These are phyloP conservation scores for Marmota monax DNA, from an alignment of 2,113 vertebrate genomes.

Conservation along the genomic window DNA sequence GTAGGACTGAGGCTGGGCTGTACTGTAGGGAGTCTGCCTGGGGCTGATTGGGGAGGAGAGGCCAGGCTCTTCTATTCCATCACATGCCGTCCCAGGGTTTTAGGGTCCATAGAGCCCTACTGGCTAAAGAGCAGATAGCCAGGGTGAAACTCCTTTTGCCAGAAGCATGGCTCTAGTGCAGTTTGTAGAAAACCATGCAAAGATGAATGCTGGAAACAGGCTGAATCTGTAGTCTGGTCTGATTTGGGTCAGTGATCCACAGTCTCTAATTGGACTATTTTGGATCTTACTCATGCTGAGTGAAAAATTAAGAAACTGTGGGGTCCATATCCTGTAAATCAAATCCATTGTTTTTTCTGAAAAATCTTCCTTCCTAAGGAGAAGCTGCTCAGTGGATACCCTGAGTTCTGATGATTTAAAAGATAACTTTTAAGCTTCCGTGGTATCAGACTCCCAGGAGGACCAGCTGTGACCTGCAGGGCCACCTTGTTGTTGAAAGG, in stretches of 20 bases:
- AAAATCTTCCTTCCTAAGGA: neutral
- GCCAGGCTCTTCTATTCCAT: neutral
- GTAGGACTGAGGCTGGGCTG: neutral
- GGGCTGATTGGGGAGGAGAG: neutral
- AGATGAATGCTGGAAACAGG: neutral
- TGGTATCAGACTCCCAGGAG: neutral
- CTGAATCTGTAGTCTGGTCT: neutral
- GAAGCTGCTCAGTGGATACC: constrained; percentile 10
- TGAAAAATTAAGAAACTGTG: constrained; percentile 9
- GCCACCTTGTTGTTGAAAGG: neutral
- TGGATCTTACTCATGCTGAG: neutral
- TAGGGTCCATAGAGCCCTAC: neutral
- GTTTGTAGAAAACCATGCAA: neutral
- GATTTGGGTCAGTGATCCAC: neutral
- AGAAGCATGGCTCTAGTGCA: neutral
- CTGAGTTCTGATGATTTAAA: constrained; percentile 17
- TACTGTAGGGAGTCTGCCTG: neutral
- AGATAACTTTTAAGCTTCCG: neutral
- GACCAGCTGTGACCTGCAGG: neutral
- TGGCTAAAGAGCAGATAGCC: neutral
- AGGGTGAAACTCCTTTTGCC: neutral
- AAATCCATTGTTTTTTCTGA: neutral
- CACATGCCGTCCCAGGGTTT: neutral
- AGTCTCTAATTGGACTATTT: neutral
- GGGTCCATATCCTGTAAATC: neutral